Conservation (phyloP, 2,113 vertebrate species). For the Podiceps cristatus region DNA sequence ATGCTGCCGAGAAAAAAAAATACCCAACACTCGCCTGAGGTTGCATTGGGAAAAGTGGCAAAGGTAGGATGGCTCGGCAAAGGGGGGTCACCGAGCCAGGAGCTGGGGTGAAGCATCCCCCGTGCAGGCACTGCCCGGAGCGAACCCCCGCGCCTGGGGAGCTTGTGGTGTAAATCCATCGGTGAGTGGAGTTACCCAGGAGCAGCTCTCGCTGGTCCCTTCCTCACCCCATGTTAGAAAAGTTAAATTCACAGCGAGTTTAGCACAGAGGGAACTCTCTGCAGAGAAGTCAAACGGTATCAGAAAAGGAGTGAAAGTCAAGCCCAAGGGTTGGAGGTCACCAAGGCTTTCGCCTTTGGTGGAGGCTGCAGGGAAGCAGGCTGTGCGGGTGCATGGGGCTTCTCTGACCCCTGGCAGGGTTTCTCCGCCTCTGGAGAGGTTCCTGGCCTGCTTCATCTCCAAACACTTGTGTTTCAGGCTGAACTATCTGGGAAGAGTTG, state of each 20-base stretch:
- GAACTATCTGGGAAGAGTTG: not conserved
- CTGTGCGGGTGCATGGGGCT: not conserved
- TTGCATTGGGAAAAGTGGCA: not conserved
- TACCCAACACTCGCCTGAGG: not conserved
- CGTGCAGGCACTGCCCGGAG: fast-evolving
- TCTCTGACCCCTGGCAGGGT: fast-evolving
- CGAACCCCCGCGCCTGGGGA: not conserved
- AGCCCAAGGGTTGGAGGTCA: not conserved
- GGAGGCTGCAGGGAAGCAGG: not conserved
- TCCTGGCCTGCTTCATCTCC: not conserved
- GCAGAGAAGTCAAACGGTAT: not conserved
- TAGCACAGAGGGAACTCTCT: not conserved
- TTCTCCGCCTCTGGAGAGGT: not conserved
- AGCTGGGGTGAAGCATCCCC: not conserved
- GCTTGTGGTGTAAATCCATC: not conserved
- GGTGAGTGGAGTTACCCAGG: not conserved
- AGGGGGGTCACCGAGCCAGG: fast-evolving
- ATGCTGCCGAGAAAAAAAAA: not conserved
- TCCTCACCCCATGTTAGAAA: not conserved
- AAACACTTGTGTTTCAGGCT: not conserved
- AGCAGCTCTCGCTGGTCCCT: not conserved
- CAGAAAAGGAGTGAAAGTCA: not conserved
- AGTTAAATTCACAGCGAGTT: not conserved
- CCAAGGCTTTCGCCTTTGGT: fast-evolving
- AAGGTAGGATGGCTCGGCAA: not conserved